phyloP scores from a whole-genome alignment of 2,797 vertebrate genomes.

The Euthynnus affinis region DNA sequence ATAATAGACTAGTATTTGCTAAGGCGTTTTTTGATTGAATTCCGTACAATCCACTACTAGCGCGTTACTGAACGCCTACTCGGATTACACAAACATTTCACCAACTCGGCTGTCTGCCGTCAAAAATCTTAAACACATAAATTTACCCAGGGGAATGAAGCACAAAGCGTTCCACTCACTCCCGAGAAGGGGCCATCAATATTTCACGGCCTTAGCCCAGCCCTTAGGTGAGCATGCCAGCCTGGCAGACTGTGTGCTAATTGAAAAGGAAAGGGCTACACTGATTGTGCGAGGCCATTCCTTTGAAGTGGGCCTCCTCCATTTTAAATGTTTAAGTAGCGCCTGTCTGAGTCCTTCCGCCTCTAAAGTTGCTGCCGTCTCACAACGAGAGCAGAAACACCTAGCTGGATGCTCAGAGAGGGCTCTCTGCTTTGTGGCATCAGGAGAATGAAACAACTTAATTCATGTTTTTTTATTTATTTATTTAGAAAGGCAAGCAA shows the following conservation, averaged over 20 bases:
- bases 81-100: slow-evolving; percentile 62
- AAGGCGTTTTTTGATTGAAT: slow-evolving; percentile 54
- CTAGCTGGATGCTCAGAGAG: slow-evolving; percentile 15
- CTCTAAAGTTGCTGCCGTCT: slow-evolving; percentile 39
- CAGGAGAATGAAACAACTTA: slow-evolving; percentile 34
- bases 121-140: slow-evolving; percentile 69
- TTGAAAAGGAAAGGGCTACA: slow-evolving; percentile 82
- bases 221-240: slow-evolving; percentile 72
- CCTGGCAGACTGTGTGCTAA: slow-evolving; percentile 74
- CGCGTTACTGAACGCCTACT: slow-evolving; percentile 47
- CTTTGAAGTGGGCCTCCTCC: slow-evolving; percentile 80
- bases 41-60: slow-evolving; percentile 19
- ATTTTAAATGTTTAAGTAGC: slow-evolving; percentile 81
- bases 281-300: slow-evolving; percentile 74
- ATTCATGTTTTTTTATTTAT: slow-evolving; percentile 24
- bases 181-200: slow-evolving; percentile 77
- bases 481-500: slow-evolving; percentile 28
- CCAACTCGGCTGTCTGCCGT: slow-evolving; percentile 50
- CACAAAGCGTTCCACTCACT: slow-evolving; percentile 62
- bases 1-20: slow-evolving; percentile 34
- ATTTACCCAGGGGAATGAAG: slow-evolving; percentile 64
- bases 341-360: slow-evolving; percentile 65
- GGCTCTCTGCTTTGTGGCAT: slow-evolving; percentile 27
- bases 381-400: slow-evolving; percentile 51
- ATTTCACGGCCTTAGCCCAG: slow-evolving; percentile 74